Evolutionary conservation across 2,797 vertebrate genomes (phyloP).

Genomic region (Chaetodon trifasciatus): DNA sequence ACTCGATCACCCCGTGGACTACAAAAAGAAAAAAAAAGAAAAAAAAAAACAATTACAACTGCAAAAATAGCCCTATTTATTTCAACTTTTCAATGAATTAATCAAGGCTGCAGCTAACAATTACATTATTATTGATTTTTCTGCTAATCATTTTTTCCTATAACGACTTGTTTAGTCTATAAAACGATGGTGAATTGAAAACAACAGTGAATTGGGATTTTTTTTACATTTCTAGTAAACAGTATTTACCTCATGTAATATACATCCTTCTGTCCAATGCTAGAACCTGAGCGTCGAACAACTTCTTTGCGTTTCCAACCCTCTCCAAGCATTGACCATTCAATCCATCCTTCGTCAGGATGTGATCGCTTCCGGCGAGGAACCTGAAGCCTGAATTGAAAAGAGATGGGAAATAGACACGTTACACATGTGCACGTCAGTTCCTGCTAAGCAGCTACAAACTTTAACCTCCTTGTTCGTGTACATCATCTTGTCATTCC

Average conservation of each 20-base stretch:
- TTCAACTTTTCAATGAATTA: background rate
- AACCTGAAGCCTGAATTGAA: constrained; percentile 39
- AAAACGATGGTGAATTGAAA: background rate
- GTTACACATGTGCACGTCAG: too few relatives aligned
- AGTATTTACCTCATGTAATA: constrained; percentile 90
- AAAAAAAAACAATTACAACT: background rate
- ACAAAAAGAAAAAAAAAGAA: constrained; percentile 14
- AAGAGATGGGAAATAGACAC: background rate
- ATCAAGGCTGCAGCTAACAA: background rate
- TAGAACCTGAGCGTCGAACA: constrained; percentile 88
- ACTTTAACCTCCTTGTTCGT: background rate
- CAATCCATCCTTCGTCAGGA: constrained; percentile 88
- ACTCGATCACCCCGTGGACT: constrained; percentile 89
- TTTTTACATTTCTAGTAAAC: background rate
- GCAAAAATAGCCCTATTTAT: background rate
- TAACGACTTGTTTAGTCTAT: background rate
- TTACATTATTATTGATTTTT: background rate
- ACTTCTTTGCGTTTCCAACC: constrained; percentile 92
- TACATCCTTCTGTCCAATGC: constrained; percentile 90
- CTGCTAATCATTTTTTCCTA: background rate
- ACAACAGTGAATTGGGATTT: background rate
- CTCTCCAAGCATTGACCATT: constrained; percentile 87
- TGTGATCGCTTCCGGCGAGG: constrained; percentile 60
- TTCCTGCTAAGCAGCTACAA: background rate
- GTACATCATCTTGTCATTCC: background rate